These are phyloP conservation scores for Drosophila trapezifrons DNA, from an alignment of 1,140 invertebrate species.

Conservation along the genomic window DNA sequence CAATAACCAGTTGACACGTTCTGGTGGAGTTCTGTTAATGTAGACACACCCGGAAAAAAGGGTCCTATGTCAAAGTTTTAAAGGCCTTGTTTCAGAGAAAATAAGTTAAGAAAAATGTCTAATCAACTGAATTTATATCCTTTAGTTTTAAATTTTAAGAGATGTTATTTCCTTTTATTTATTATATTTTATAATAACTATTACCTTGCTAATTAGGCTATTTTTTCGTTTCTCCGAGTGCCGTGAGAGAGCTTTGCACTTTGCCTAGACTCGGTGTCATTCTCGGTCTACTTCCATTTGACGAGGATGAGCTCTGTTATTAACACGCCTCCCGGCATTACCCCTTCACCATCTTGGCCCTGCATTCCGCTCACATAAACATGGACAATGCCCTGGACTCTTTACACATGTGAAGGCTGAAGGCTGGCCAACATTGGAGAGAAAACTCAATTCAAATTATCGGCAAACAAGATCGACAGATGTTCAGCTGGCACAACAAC, in stretches of 20 bases:
- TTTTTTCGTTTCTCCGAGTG: slow-evolving; percentile 9
- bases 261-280: slow-evolving; percentile 43
- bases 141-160: not conserved
- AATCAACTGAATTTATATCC: not conserved
- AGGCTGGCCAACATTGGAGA: slow-evolving; percentile 53
- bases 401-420: slow-evolving; percentile 47
- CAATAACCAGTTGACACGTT: slow-evolving; percentile 54
- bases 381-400: slow-evolving; percentile 37
- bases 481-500: slow-evolving; percentile 70
- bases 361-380: not conserved
- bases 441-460: slow-evolving; percentile 83
- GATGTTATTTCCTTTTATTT: not conserved
- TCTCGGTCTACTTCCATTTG: slow-evolving; percentile 39
- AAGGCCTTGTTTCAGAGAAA: not conserved
- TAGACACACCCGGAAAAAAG: slow-evolving; percentile 14
- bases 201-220: not conserved
- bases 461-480: slow-evolving; percentile 80
- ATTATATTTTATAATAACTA: not conserved
- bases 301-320: slow-evolving; percentile 55
- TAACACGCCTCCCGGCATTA: slow-evolving; percentile 48
- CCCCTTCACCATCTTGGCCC: slow-evolving; percentile 2
- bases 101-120: too few species aligned
- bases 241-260: slow-evolving; percentile 62
- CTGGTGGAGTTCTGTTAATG: slow-evolving; percentile 6
- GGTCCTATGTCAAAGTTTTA: too few species aligned